Percentiles rank a stretch among this genome's conserved stretches.
These are phyloP conservation scores for Tetrapedia diversipes DNA, from an alignment of 2,888 invertebrate genomes.

Conservation along the genomic window DNA sequence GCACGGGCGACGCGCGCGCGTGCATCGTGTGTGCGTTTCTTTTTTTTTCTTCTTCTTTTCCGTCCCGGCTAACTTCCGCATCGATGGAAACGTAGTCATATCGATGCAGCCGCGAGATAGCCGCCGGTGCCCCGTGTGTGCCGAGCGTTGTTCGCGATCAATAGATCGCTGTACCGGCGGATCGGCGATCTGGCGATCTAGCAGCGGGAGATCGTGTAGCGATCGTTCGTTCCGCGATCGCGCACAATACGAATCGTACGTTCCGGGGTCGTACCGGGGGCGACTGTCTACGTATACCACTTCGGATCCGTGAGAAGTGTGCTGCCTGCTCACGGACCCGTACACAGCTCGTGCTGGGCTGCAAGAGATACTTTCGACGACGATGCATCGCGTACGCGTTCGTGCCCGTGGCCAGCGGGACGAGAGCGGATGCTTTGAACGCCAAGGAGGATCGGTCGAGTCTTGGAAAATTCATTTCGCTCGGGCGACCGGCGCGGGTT, in stretches of 20 bases:
- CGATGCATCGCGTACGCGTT: slow-evolving; percentile 29
- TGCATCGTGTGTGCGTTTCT: slow-evolving; percentile 56
- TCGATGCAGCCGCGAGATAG: slow-evolving; percentile 68
- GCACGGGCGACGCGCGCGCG: slow-evolving; percentile 42
- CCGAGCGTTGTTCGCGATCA: slow-evolving; percentile 78
- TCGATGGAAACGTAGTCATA: slow-evolving; percentile 75
- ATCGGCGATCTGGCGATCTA: slow-evolving; percentile 78
- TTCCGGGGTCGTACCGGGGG: slow-evolving; percentile 75
- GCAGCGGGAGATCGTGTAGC: slow-evolving; percentile 81
- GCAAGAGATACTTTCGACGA: slow-evolving; percentile 60
- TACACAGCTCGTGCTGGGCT: slow-evolving; percentile 61
- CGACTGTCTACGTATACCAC: slow-evolving; percentile 72
- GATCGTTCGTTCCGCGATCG: slow-evolving; percentile 79
- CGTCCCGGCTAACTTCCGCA: slow-evolving; percentile 62
- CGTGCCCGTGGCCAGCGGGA: not conserved
- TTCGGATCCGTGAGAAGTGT: slow-evolving; percentile 76
- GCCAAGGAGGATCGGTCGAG: not conserved
- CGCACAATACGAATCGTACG: slow-evolving; percentile 75
- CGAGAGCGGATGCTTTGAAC: too few species aligned
- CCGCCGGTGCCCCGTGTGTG: slow-evolving; percentile 69
- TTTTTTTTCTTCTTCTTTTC: too few species aligned
- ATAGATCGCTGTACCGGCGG: slow-evolving; percentile 78
- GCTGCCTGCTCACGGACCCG: slow-evolving; percentile 60
- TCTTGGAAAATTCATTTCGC: not conserved
- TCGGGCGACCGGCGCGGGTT: not conserved